Evolutionary conservation across 2,888 invertebrate genomes (phyloP), one percentile per base, ranked within the genome.

Genomic region (Heliconius aoede): DNA sequence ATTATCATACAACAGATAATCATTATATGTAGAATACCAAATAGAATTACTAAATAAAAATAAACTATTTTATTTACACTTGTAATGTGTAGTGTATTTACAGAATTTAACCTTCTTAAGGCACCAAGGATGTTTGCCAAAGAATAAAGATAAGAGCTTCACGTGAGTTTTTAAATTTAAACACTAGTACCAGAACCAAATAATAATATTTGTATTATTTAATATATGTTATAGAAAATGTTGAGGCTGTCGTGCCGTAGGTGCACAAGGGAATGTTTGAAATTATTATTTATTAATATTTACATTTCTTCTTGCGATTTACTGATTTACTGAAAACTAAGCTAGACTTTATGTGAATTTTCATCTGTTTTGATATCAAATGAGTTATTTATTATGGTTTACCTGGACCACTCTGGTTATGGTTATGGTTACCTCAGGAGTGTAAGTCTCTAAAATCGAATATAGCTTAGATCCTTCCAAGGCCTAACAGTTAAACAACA

Each of bases 121-220:
- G 78, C 61, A 65, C 71, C 76, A 80, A 80, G 80, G 77, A 76
- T 80, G 62, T 65, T 65, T 68, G 30, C 76, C 32, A 62, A 40
- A 40, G 60, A 72, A 73, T 64, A 32, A 65, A 77, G 80, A 80
- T 81, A 81, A 79, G 67, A 74, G 62, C 71, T 80, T 77, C 77
- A 78, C 77, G 73, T 46, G 60, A 30, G 68, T 62, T 30, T n/a
- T 73, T 30, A 58, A 61, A 11, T 65, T 68, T 67, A 40, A 72
- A 72, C 36, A 72, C 26, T 61, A 28, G 51, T 62, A 62, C 32
- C 21, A 26, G 28, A 28, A 55, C 21, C 21, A 8, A 40, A 40
- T 40, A 67, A 0, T 9, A 9, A 26, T 46, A 26, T 67, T 26
- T 1, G 1, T 18, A 67, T 67, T 26, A 40, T 26, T 24, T 40